Conservation (phyloP, 2,888 invertebrate species). For the Lasiommata megera region DNA sequence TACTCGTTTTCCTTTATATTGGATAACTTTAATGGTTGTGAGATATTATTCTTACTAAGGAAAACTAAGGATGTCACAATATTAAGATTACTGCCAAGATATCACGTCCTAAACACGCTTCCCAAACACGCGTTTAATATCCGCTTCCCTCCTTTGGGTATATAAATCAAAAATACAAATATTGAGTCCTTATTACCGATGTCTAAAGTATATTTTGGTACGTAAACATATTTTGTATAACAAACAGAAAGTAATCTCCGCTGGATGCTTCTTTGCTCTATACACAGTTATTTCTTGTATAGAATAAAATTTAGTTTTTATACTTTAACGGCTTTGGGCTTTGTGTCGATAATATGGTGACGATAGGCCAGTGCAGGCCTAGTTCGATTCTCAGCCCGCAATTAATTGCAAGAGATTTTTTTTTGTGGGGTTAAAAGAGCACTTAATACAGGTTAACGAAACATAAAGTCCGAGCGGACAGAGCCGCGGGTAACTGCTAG, state of each 20-base stretch:
- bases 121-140: constrained; percentile 31
- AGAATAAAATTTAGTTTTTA: neutral
- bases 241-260: constrained; percentile 42
- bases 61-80: constrained; percentile 10
- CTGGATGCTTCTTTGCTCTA: constrained; percentile 38
- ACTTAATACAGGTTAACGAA: too few species aligned
- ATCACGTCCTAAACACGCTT: constrained; percentile 24
- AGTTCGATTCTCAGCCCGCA: too few species aligned
- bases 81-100: constrained; percentile 12
- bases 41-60: too few species aligned
- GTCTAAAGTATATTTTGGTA: constrained; percentile 34
- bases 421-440: too few species aligned
- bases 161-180: neutral
- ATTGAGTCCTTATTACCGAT: neutral
- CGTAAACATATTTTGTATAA: constrained; percentile 27
- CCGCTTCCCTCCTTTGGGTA: constrained; percentile 21
- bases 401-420: too few species aligned
- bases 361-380: too few species aligned
- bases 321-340: neutral
- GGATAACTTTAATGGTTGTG: too few species aligned
- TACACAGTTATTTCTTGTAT: constrained; percentile 17
- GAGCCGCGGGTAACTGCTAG: too few species aligned
- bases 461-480: too few species aligned
- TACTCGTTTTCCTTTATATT: too few species aligned
- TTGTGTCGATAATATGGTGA: too few species aligned